Evolutionary conservation across 2,797 vertebrate genomes (phyloP), one percentile per base, ranked within the genome.

Genomic region (Lepilemur ruficaudatus): DNA sequence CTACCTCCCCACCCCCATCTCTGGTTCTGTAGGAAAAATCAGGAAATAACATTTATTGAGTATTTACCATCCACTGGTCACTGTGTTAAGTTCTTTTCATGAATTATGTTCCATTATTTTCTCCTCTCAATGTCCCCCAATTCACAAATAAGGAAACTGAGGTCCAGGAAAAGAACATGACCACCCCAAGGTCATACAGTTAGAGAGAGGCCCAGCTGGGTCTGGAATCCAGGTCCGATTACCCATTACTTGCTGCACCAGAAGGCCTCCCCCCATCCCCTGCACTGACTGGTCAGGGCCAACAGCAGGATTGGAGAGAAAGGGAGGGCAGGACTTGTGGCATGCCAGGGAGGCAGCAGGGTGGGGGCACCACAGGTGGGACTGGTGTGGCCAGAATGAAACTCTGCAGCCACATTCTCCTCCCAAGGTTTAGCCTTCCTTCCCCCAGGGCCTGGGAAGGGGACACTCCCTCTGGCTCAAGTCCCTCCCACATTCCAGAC

Each of bases 401-500:
- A 83, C 57, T 65, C 50, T 18, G 28, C 46, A 92, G 73, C n/a
- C 55, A n/a, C 20, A 22, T 67, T 95, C 85, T 9, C 23, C 79
- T 93, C 69, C 59, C 11, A 1, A 43, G 35, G 23, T 61, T 92
- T 70, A 59, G 63, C 78, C 23, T 93, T 81, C 70, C 67, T 86
- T 55, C 87, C 81, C 46, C 17, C 43, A 65, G 52, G 91, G 59
- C 90, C 94, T 94, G 70, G 76, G 95, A 95, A 92, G 67, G 85
- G 75, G 63, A 78, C 93, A 89, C 95, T 93, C 95, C 94, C 50
- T 96, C 78, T 97, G 97, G 89, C 86, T 96, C 65, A 32, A 48
- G 32, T 96, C 93, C 86, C 91, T 90, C 65, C 63, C 78, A 76
- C 97, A 97, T 97, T 96, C 96, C 91, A 89, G 91, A 94, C 89